Percentiles rank a stretch among this genome's conserved stretches.
phyloP scores from a whole-genome alignment of 2,113 vertebrate genomes.

The Mastomys natalensis region DNA sequence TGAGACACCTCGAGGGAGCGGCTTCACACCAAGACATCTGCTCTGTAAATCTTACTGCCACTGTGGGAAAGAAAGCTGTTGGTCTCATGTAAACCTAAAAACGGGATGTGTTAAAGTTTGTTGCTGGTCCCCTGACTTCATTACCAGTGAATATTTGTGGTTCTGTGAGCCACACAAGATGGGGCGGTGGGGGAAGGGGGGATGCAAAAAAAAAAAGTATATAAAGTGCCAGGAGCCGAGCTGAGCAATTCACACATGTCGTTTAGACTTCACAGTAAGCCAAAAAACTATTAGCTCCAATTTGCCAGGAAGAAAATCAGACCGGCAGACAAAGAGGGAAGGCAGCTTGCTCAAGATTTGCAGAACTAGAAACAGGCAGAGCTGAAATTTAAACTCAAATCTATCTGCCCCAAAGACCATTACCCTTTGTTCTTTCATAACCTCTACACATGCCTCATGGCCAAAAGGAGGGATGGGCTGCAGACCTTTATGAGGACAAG shows the following conservation, averaged over 20 bases:
- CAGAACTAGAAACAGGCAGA: not conserved
- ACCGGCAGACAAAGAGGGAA: not conserved
- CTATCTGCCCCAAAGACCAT: not conserved
- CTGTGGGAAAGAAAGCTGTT: constrained; percentile 66
- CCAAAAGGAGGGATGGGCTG: not conserved
- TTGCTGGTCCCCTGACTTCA: constrained; percentile 5
- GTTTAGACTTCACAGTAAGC: constrained; percentile 32
- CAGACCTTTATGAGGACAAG: not conserved
- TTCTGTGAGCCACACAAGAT: not conserved
- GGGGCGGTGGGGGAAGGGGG: not conserved
- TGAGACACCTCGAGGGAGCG: constrained; percentile 32
- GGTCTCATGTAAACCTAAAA: constrained; percentile 54
- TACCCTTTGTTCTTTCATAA: not conserved
- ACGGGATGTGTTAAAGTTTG: constrained; percentile 21
- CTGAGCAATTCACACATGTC: not conserved
- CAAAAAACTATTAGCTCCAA: not conserved
- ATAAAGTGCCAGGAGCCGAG: not conserved
- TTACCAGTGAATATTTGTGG: constrained; percentile 55
- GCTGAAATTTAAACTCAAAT: constrained; percentile 24
- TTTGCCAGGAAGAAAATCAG: constrained; percentile 17
- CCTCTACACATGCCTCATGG: not conserved
- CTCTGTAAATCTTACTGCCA: constrained; percentile 39
- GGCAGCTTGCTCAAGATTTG: not conserved
- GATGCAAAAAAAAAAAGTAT: not conserved
- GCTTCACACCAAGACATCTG: constrained; percentile 75